Evolutionary conservation across 1,140 invertebrate genomes (phyloP).

Genomic region (Arion vulgaris): DNA sequence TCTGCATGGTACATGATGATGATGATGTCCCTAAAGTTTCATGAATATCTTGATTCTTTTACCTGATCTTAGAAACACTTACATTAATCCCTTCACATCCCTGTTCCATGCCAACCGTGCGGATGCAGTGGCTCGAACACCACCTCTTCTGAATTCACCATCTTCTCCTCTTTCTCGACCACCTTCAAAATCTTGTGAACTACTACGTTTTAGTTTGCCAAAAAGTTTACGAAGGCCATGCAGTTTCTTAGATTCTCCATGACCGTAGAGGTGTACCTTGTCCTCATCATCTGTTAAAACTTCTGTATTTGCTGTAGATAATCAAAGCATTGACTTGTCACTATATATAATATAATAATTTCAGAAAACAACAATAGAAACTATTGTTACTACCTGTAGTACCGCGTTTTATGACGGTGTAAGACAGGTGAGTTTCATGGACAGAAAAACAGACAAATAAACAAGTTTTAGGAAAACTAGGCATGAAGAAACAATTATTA

Average conservation of each 20-base stretch:
- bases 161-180: constrained; percentile 69
- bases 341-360: no score
- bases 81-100: constrained; percentile 50
- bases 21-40: no score
- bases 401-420: no score
- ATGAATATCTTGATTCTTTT: no score
- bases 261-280: constrained; percentile 52
- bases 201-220: constrained; percentile 77
- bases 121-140: constrained; percentile 83
- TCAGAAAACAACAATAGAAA: no score
- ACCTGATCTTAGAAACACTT: no score
- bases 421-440: no score
- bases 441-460: no score
- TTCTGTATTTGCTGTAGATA: constrained; percentile 79
- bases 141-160: constrained; percentile 79
- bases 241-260: constrained; percentile 67
- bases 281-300: constrained; percentile 67
- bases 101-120: constrained; percentile 82
- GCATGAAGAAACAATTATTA: no score
- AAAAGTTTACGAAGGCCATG: constrained; percentile 80
- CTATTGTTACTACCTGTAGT: no score
- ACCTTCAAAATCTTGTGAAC: constrained; percentile 80
- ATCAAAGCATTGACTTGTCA: constrained; percentile 12
- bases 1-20: no score
- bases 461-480: no score